Percentiles rank a stretch among this genome's conserved stretches.
Conservation (phyloP, 2,888 invertebrate species). For the Leucoptera coffeella region DNA sequence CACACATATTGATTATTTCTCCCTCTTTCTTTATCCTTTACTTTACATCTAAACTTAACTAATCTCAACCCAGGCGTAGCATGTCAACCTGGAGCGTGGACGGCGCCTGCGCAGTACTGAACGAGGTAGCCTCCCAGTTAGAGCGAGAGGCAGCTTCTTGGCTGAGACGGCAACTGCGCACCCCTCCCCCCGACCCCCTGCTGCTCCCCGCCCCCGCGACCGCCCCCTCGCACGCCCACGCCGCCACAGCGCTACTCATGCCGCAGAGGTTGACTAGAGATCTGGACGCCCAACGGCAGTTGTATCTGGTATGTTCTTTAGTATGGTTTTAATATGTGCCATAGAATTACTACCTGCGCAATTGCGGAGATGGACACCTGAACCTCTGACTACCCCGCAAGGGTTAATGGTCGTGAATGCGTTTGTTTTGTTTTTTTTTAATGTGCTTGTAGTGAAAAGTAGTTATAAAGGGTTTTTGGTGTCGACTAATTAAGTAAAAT, state of each 20-base stretch:
- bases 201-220: constrained; percentile 20
- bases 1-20: too few species aligned
- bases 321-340: too few species aligned
- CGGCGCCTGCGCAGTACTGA: constrained; percentile 93
- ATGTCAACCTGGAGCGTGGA: constrained; percentile 87
- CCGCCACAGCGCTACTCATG: constrained; percentile 63
- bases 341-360: too few species aligned
- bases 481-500: too few species aligned
- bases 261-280: constrained; percentile 74
- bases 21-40: too few species aligned
- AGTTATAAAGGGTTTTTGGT: too few species aligned
- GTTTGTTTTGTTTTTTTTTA: too few species aligned
- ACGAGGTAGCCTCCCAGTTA: constrained; percentile 82
- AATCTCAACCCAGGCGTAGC: constrained; percentile 83
- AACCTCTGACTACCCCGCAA: too few species aligned
- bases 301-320: constrained; percentile 61
- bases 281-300: constrained; percentile 67
- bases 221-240: constrained; percentile 18
- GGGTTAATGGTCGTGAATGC: too few species aligned
- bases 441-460: too few species aligned
- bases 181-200: constrained; percentile 24
- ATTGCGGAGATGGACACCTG: too few species aligned
- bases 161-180: constrained; percentile 63
- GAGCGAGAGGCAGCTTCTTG: constrained; percentile 79
- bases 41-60: too few species aligned